These are phyloP conservation scores for Caenorhabditis plicata DNA, from an alignment of 2,888 invertebrate species.

Conservation along the genomic window DNA sequence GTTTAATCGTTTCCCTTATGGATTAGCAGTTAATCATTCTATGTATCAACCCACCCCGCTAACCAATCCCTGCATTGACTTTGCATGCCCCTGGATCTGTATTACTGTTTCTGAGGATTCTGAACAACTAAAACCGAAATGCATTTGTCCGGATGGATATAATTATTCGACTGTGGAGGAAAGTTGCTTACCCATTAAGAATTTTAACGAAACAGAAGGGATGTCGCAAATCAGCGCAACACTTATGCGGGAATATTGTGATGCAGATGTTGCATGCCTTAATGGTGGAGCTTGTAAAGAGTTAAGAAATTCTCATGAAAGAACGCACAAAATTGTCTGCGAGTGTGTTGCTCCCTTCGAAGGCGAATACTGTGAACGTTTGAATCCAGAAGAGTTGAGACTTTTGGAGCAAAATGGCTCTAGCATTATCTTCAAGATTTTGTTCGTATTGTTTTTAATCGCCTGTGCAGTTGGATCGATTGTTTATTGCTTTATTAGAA, in stretches of 20 bases:
- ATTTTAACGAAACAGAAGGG: slow-evolving; percentile 4
- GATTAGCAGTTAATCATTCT: slow-evolving; percentile 48
- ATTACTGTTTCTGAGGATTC: slow-evolving; percentile 5
- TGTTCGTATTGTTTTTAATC: slow-evolving; percentile 16
- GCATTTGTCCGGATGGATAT: slow-evolving; percentile 39
- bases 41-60: slow-evolving; percentile 27
- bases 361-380: slow-evolving; percentile 22
- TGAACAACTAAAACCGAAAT: slow-evolving; percentile 7
- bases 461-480: slow-evolving; percentile 2
- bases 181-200: slow-evolving; percentile 16
- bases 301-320: slow-evolving; percentile 18
- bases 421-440: slow-evolving; percentile 8
- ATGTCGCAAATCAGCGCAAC: slow-evolving; percentile 18
- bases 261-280: slow-evolving; percentile 16
- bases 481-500: slow-evolving; percentile 15
- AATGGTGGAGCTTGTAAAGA: slow-evolving; percentile 30
- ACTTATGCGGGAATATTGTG: slow-evolving; percentile 31
- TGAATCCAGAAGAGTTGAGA: slow-evolving; percentile 19
- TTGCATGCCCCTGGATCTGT: slow-evolving; percentile 40
- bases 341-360: slow-evolving; percentile 22
- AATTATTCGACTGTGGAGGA: slow-evolving; percentile 12
- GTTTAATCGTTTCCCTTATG: slow-evolving; percentile 44
- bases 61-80: slow-evolving; percentile 23
- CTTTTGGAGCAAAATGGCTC: slow-evolving; percentile 9
- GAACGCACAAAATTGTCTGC: slow-evolving; percentile 19